These are phyloP conservation scores for Macrobrachium rosenbergii DNA, from an alignment of 1,140 invertebrate genomes.

Conservation along the genomic window DNA sequence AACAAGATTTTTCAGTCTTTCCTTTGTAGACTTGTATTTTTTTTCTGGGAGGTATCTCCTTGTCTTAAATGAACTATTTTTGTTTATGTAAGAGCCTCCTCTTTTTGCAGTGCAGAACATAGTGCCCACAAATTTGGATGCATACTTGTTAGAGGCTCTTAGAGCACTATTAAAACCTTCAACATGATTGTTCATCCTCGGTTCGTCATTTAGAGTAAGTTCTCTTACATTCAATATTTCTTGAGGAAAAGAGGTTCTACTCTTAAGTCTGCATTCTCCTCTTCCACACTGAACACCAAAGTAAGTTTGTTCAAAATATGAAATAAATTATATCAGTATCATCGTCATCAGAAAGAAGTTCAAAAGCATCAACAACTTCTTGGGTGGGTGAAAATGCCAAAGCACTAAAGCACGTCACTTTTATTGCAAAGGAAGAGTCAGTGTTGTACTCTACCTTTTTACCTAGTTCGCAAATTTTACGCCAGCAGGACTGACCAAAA, in stretches of 20 bases:
- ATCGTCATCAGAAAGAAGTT: no score
- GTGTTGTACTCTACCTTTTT: background rate
- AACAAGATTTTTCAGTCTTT: background rate
- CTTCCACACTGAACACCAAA: no score
- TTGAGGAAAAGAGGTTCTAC: no score
- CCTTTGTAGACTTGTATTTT: conserved; percentile 5
- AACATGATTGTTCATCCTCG: background rate
- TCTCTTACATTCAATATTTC: no score
- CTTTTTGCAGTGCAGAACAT: conserved; percentile 39
- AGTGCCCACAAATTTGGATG: conserved; percentile 30
- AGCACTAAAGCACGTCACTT: conserved; percentile 11
- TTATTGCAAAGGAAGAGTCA: background rate
- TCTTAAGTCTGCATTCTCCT: no score
- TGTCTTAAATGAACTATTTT: conserved; percentile 34
- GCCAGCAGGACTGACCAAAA: conserved; percentile 9
- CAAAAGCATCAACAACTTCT: background rate
- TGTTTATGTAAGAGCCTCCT: conserved; percentile 22
- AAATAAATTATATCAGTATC: no score
- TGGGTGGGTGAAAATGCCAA: conserved; percentile 16
- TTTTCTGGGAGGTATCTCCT: background rate
- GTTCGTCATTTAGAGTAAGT: no score
- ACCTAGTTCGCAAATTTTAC: conserved; percentile 4
- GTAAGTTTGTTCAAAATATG: no score
- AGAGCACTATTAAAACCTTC: conserved; percentile 27
- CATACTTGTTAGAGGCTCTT: conserved; percentile 18